Percentiles rank a stretch among this genome's conserved stretches.
These are phyloP conservation scores for Cydia fagiglandana DNA, from an alignment of 1,140 invertebrate species.

Conservation along the genomic window DNA sequence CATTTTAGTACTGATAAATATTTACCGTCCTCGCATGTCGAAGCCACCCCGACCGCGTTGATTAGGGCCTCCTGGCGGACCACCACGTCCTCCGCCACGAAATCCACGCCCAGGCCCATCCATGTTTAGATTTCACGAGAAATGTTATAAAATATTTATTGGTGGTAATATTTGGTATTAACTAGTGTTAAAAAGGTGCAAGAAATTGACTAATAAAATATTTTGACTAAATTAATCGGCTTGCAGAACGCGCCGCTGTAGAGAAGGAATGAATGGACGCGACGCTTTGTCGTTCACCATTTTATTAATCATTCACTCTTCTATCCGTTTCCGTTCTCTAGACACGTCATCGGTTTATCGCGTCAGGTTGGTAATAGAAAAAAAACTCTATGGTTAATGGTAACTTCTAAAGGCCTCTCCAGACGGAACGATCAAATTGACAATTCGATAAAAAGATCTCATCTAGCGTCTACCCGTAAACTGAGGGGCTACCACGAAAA, in stretches of 20 bases:
- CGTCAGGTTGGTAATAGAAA: constrained; percentile 2
- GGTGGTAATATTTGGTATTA: not conserved
- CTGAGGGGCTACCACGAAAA: too few relatives aligned
- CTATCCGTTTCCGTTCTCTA: constrained; percentile 23
- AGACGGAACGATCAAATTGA: too few relatives aligned
- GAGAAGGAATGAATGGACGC: constrained; percentile 8
- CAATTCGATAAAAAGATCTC: too few relatives aligned
- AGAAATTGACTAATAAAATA: not conserved
- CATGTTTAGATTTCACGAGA: constrained; percentile 43
- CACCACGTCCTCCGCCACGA: constrained; percentile 66
- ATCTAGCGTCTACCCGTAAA: too few relatives aligned
- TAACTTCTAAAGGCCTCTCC: too few relatives aligned
- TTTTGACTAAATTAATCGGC: not conserved
- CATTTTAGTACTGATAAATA: not conserved
- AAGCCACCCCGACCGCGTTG: constrained; percentile 62
- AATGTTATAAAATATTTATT: constrained; percentile 10
- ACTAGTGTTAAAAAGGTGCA: not conserved
- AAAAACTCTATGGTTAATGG: not conserved
- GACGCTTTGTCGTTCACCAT: not conserved
- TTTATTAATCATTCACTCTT: constrained; percentile 10
- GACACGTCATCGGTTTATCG: not conserved
- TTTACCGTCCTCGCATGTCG: constrained; percentile 71
- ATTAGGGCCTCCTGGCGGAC: constrained; percentile 56
- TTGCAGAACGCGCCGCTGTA: not conserved
- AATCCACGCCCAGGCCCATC: constrained; percentile 67